Percentiles rank a stretch among this genome's conserved stretches.
phyloP scores from a whole-genome alignment of 2,888 invertebrate species.

The Tetropium fuscum region DNA sequence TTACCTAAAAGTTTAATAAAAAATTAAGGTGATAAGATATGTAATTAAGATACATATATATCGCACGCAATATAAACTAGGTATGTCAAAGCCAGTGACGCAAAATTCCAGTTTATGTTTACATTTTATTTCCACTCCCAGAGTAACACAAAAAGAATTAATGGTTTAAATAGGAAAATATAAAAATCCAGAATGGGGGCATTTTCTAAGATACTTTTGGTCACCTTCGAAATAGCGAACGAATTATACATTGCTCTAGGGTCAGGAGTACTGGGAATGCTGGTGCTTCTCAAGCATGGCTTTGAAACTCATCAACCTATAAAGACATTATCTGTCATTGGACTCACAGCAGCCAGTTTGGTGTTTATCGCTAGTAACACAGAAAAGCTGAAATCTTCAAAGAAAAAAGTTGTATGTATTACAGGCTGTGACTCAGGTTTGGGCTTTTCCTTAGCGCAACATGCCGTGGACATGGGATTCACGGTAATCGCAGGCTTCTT shows the following conservation, averaged over 20 bases:
- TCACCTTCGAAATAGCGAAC: conserved; percentile 59
- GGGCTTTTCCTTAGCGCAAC: conserved; percentile 79
- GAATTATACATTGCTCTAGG: conserved; percentile 61
- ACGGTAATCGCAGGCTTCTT: conserved; percentile 85
- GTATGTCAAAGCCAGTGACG: too few species aligned
- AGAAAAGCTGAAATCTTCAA: conserved; percentile 44
- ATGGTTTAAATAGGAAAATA: background rate
- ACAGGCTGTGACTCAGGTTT: conserved; percentile 91
- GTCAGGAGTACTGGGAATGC: conserved; percentile 59
- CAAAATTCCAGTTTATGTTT: too few species aligned
- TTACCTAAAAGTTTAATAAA: too few species aligned
- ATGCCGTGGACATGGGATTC: conserved; percentile 73
- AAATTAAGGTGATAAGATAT: too few species aligned
- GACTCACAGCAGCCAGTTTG: conserved; percentile 55
- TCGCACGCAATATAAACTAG: too few species aligned
- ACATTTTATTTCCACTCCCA: too few species aligned
- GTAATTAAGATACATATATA: too few species aligned
- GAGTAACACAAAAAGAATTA: background rate
- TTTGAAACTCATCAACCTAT: conserved; percentile 54
- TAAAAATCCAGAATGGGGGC: conserved; percentile 36
- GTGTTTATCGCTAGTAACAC: conserved; percentile 51
- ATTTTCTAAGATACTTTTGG: conserved; percentile 41
- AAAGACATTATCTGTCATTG: conserved; percentile 53
- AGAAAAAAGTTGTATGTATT: conserved; percentile 72
- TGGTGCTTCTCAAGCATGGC: conserved; percentile 56